phyloP scores from a whole-genome alignment of 2,113 vertebrate genomes.

The Diadophis punctatus region DNA sequence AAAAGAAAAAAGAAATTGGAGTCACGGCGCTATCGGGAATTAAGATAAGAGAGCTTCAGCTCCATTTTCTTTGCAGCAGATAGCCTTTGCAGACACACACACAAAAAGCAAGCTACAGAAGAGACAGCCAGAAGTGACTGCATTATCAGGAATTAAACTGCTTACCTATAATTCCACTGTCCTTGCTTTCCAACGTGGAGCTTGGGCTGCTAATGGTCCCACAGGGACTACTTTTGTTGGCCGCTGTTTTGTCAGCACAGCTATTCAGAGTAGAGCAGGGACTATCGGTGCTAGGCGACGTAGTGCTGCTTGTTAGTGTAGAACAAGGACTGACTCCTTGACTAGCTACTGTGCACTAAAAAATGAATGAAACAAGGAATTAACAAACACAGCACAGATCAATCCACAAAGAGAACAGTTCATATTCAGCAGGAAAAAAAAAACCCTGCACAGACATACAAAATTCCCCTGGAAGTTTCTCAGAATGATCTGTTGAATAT shows the following conservation, averaged over 20 bases:
- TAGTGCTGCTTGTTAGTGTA: slow-evolving; percentile 93
- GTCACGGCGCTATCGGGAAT: not conserved
- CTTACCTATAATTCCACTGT: slow-evolving; percentile 98
- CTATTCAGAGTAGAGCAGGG: slow-evolving; percentile 97
- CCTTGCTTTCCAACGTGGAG: slow-evolving; percentile 98
- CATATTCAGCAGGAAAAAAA: rapidly evolving
- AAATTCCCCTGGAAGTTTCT: not conserved
- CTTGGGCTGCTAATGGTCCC: slow-evolving; percentile 94
- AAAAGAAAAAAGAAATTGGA: not conserved
- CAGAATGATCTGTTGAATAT: not conserved
- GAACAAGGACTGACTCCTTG: slow-evolving; percentile 92
- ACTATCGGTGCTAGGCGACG: slow-evolving; percentile 90
- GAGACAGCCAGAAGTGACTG: not conserved
- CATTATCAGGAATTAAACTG: slow-evolving; percentile 2
- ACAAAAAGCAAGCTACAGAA: not conserved
- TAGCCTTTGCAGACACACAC: not conserved
- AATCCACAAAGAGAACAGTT: not conserved
- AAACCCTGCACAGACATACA: not conserved
- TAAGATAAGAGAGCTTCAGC: rapidly evolving
- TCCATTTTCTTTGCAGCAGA: not conserved
- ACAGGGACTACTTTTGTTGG: slow-evolving; percentile 82
- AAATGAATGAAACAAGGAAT: slow-evolving; percentile 28
- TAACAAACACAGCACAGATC: not conserved
- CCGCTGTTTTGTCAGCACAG: slow-evolving; percentile 75
- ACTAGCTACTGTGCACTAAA: slow-evolving; percentile 77